Evolutionary conservation across 1,140 invertebrate species (phyloP).

Genomic region (Anastrepha obliqua): DNA sequence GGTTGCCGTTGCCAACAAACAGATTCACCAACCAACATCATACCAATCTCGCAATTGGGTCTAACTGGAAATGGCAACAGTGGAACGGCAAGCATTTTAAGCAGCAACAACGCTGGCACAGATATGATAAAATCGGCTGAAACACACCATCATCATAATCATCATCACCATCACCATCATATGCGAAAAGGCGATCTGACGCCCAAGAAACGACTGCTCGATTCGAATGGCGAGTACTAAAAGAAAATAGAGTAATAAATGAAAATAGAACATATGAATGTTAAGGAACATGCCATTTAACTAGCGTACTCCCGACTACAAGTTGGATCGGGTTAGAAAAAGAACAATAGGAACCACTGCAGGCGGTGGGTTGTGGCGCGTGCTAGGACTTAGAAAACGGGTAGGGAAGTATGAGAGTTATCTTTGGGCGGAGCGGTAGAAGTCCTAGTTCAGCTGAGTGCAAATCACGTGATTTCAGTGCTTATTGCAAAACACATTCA

Average conservation of each 20-base stretch:
- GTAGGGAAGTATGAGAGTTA: neutral
- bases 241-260: slow-evolving; percentile 32
- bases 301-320: slow-evolving; percentile 6
- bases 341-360: slow-evolving; percentile 12
- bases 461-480: neutral
- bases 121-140: slow-evolving; percentile 35
- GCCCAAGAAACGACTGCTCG: slow-evolving; percentile 77
- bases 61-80: slow-evolving; percentile 57
- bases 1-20: slow-evolving; percentile 77
- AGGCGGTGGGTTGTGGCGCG: slow-evolving; percentile 45
- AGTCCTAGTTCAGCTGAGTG: neutral
- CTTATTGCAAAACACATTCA: neutral
- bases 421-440: neutral
- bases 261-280: neutral
- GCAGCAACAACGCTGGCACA: slow-evolving; percentile 42
- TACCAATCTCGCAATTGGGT: slow-evolving; percentile 72
- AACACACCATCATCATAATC: slow-evolving; percentile 53
- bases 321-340: neutral
- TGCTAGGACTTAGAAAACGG: too few species aligned
- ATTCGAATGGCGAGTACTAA: slow-evolving; percentile 76
- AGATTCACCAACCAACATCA: slow-evolving; percentile 70
- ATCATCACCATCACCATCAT: slow-evolving; percentile 63
- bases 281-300: slow-evolving; percentile 28
- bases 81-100: slow-evolving; percentile 54
- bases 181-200: slow-evolving; percentile 74